Evolutionary conservation across 1,140 invertebrate genomes (phyloP).

Genomic region (Calycopis cecrops): DNA sequence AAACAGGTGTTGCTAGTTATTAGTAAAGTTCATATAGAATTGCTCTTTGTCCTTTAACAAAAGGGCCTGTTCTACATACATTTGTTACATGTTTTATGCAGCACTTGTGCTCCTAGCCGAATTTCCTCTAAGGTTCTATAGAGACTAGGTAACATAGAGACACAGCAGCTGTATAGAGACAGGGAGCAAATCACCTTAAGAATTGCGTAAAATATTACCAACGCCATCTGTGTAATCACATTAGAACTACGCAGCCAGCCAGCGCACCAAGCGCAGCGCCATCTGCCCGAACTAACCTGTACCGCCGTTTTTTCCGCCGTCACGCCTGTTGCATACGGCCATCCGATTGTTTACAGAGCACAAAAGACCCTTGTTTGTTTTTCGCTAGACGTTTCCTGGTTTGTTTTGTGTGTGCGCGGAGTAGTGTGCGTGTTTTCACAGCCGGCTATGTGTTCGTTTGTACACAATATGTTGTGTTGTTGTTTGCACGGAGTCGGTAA

Average conservation of each 20-base stretch:
- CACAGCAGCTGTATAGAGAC: too few species aligned
- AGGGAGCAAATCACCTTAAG: too few species aligned
- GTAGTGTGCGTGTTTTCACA: constrained; percentile 58
- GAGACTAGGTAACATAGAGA: too few species aligned
- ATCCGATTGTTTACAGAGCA: constrained; percentile 71
- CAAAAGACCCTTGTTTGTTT: constrained; percentile 74
- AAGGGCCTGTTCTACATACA: too few species aligned
- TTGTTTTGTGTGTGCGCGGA: constrained; percentile 64
- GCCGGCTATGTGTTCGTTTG: constrained; percentile 52
- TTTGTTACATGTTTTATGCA: too few species aligned
- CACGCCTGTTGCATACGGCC: constrained; percentile 70
- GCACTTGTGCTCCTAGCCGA: too few species aligned
- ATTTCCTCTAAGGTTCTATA: too few species aligned
- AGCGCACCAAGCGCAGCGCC: constrained; percentile 27
- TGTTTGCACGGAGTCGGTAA: constrained; percentile 56
- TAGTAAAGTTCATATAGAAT: too few species aligned
- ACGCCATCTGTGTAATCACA: constrained; percentile 38
- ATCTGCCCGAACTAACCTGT: constrained; percentile 51
- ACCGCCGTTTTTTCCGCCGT: constrained; percentile 49
- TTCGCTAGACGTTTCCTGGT: constrained; percentile 74
- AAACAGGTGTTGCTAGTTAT: too few species aligned
- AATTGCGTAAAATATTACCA: background rate
- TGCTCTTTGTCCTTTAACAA: too few species aligned
- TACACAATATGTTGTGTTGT: constrained; percentile 61
- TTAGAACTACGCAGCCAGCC: background rate